Evolutionary conservation across 2,113 vertebrate genomes (phyloP), one percentile per base, ranked within the genome.

Genomic region (Crocuta crocuta): DNA sequence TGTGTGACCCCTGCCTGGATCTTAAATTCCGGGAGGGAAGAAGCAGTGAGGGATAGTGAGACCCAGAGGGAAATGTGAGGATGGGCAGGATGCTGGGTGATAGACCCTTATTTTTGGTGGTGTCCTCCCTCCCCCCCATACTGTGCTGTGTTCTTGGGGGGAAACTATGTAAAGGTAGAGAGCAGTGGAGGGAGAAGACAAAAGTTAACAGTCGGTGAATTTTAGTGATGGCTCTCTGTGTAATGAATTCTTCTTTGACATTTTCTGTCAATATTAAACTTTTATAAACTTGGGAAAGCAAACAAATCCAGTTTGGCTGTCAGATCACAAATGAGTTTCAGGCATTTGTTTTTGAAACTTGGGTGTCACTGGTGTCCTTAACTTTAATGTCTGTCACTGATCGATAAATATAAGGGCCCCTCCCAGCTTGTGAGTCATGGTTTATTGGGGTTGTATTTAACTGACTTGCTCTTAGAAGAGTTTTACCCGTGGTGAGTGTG

Each of bases 141-240:
- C 4, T 17, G 3, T 35, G 15, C 31, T 9, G 6, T 2, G 1
- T 39, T 48, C 4, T 6, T 16, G 13, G 3, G 6, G 10, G 61
- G 13, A 73, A 71, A 3, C 4, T 55, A 3, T 85, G 10, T n/a
- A 19, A 68, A 65, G 0, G 8, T 0, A 71, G 65, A 58, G 17
- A 66, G n/a, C 55, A 26, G 0, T 4, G 33, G 10, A 19, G 17
- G 19, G 15, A 33, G 53, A 89, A 90, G 78, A n/a, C 12, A 45
- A 19, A 35, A 63, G 3, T 23, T 28, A n/a, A 73, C 24, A 78
- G n/a, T 16, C 48, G 31, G 10, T 73, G 58, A 39, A 74, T 61
- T 70, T 86, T 65, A 81, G 33, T 45, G 16, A 87, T 0, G 0
- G 8, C 5, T 90, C 2, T 83, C 2, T 66, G 53, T 65, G 71